These are phyloP conservation scores for Drosophila triauraria DNA, from an alignment of 1,140 invertebrate genomes.

Conservation along the genomic window DNA sequence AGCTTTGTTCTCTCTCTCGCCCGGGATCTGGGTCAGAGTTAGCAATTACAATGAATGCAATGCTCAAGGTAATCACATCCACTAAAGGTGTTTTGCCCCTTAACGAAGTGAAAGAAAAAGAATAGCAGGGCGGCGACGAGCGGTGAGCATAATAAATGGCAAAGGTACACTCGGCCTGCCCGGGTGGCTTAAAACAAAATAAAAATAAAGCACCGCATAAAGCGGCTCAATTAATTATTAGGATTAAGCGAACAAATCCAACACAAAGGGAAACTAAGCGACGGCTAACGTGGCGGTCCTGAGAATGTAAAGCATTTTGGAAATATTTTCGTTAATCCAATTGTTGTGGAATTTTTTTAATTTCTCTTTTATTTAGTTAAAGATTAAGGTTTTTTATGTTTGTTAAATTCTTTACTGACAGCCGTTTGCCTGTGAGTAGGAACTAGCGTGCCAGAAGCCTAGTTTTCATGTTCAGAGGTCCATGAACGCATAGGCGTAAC, in stretches of 20 bases:
- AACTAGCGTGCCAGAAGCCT: neutral
- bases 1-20: conserved; percentile 20
- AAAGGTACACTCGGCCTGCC: neutral
- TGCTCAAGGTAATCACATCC: conserved; percentile 43
- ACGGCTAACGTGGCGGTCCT: neutral
- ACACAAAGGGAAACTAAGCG: neutral
- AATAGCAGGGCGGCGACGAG: neutral
- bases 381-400: neutral
- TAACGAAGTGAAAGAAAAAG: neutral
- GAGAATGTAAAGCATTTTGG: neutral
- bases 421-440: too few relatives aligned
- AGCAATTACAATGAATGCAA: conserved; percentile 57
- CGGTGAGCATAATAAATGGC: neutral
- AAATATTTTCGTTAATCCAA: neutral
- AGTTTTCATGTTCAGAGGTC: neutral
- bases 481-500: neutral
- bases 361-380: neutral
- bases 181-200: conserved; percentile 11
- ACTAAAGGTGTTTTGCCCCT: conserved; percentile 26
- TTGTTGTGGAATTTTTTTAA: neutral
- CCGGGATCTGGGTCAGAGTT: conserved; percentile 64
- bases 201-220: conserved; percentile 15
- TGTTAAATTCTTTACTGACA: too few relatives aligned
- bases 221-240: conserved; percentile 22
- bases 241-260: conserved; percentile 15